Conservation (phyloP, 1,140 invertebrate genomes). For the Atta cephalotes region DNA sequence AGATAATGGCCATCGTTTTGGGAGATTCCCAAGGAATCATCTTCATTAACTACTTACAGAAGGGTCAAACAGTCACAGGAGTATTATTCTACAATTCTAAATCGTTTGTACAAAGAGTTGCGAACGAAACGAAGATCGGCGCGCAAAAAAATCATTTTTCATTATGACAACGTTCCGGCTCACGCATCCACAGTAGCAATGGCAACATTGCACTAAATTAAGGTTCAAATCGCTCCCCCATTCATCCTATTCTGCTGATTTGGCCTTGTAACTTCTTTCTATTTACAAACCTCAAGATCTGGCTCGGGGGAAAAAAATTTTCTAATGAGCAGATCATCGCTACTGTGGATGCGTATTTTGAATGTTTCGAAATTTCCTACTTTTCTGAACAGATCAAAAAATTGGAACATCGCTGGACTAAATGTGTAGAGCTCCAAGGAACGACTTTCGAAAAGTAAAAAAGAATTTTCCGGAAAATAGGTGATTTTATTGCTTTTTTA, state of each 20-base stretch:
- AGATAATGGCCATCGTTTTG: not conserved
- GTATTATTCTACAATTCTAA: too few species aligned
- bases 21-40: not conserved
- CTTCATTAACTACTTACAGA: not conserved
- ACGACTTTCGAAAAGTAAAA: not conserved
- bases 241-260: not conserved
- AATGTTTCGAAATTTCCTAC: not conserved
- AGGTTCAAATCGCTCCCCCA: not conserved
- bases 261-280: conserved; percentile 5
- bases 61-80: not conserved
- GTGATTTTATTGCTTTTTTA: not conserved
- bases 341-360: conserved; percentile 76
- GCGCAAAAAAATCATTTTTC: too few species aligned
- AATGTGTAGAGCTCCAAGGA: not conserved
- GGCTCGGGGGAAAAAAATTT: conserved; percentile 3
- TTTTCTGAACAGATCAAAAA: not conserved
- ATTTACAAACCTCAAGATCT: not conserved
- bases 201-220: not conserved
- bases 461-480: not conserved
- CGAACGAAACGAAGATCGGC: too few species aligned
- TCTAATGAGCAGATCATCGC: conserved; percentile 71
- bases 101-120: too few species aligned
- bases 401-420: not conserved
- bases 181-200: not conserved
- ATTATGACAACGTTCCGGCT: too few species aligned